Percentiles rank a stretch among this genome's conserved stretches.
These are phyloP conservation scores for Hylaeus anthracinus DNA, from an alignment of 1,140 invertebrate species.

Conservation along the genomic window DNA sequence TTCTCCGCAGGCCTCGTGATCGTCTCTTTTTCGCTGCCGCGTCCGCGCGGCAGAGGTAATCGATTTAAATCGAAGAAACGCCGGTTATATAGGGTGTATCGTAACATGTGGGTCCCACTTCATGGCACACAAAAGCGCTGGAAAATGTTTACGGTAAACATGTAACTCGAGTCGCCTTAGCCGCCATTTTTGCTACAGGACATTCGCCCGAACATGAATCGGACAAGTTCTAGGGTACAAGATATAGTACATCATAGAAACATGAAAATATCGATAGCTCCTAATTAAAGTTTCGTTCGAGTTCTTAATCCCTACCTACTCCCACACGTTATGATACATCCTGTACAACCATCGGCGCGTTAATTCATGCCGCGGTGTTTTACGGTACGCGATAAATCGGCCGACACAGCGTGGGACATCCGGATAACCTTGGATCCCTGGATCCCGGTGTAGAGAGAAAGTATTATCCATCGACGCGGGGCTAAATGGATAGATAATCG, in stretches of 20 bases:
- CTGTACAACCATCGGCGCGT: slow-evolving; percentile 49
- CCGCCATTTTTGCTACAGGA: no score
- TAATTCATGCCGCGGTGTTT: slow-evolving; percentile 50
- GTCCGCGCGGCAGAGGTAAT: slow-evolving; percentile 40
- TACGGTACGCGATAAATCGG: slow-evolving; percentile 43
- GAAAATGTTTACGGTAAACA: no score
- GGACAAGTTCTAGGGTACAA: no score
- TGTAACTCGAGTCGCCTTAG: no score
- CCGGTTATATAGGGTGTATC: slow-evolving; percentile 26
- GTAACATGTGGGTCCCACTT: no score
- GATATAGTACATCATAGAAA: no score
- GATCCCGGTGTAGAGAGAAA: not conserved
- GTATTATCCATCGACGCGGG: slow-evolving; percentile 1
- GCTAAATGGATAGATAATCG: slow-evolving; percentile 41
- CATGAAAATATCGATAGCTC: no score
- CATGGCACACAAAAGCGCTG: no score
- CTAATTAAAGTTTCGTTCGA: no score
- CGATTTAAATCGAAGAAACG: slow-evolving; percentile 61
- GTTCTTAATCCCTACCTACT: no score
- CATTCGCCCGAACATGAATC: no score
- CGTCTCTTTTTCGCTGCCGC: slow-evolving; percentile 24
- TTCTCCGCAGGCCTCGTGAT: not conserved
- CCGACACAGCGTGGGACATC: slow-evolving; percentile 10
- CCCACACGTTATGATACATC: no score
- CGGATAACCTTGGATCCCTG: slow-evolving; percentile 36